Conservation (phyloP, 1,140 invertebrate genomes). For the Atta colombica region DNA sequence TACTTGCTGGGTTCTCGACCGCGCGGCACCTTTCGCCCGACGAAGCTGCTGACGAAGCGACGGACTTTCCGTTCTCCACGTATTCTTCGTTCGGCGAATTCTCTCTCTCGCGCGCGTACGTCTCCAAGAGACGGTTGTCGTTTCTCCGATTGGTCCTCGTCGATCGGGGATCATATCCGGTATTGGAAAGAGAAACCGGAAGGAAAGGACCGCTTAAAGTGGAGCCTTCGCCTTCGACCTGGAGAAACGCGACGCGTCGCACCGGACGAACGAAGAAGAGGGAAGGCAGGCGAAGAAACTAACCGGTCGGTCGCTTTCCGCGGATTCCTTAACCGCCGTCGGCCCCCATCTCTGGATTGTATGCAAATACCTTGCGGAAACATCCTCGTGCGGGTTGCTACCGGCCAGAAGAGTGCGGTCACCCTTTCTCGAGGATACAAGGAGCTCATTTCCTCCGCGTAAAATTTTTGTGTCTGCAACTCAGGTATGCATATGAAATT, state of each 20-base stretch:
- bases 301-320: slow-evolving; percentile 54
- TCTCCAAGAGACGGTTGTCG: neutral
- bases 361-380: slow-evolving; percentile 72
- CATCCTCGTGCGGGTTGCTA: slow-evolving; percentile 57
- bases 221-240: slow-evolving; percentile 46
- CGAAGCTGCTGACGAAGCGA: slow-evolving; percentile 43
- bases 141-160: neutral
- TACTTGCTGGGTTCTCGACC: slow-evolving; percentile 77
- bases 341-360: slow-evolving; percentile 60
- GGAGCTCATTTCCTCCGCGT: neutral
- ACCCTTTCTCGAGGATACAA: neutral
- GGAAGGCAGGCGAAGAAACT: slow-evolving; percentile 29
- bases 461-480: neutral
- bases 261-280: slow-evolving; percentile 10
- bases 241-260: slow-evolving; percentile 34
- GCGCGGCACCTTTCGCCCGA: slow-evolving; percentile 73
- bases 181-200: neutral
- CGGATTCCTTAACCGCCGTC: slow-evolving; percentile 64
- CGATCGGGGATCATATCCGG: neutral
- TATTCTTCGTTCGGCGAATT: neutral
- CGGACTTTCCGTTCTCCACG: slow-evolving; percentile 36
- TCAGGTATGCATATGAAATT: slow-evolving; percentile 31
- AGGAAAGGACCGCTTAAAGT: neutral
- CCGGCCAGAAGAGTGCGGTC: slow-evolving; percentile 24
- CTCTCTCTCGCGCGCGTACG: neutral